Evolutionary conservation across 1,140 invertebrate species (phyloP), one percentile per base, ranked within the genome.

Genomic region (Nylanderia fulva): DNA sequence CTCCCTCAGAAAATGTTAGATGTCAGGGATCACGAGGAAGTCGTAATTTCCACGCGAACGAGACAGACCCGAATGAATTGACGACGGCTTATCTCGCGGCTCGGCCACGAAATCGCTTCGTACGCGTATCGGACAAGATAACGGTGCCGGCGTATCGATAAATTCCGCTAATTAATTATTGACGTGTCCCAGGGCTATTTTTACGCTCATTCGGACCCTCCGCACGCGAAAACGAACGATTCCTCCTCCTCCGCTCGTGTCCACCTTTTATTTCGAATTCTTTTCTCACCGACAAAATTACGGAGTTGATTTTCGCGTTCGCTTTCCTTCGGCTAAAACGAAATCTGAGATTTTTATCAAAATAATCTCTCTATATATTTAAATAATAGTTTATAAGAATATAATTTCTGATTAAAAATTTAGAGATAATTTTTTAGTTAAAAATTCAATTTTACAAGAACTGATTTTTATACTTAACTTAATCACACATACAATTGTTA

Each of bases 81-180:
- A 91, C 77, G 88, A 88, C 85, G 86, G 74, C 88, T 91, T 93
- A 93, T 92, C 91, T 90, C 76, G 69, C 86, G 86, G 79, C 76
- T 71, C 86, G 89, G 85, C 75, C 84, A 85, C 88, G 90, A 91
- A 90, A 91, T 91, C 91, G 88, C 24, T 68, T 80, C 76, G 83
- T 86, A 91, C 90, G 89, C 88, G 88, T 93, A 93, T 92, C 92
- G 79, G 84, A 91, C 90, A 92, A 87, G 92, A 93, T 93, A 93
- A 93, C 91, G 90, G 86, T 83, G 69, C 64, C 80, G 87, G 88
- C 84, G 90, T 91, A 90, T 90, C 92, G 90, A 93, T 94, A 94
- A 93, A 94, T 94, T 92, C 86, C 69, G 89, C 85, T 93, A 94
- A 94, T 93, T 94, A 93, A 94, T 94, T 94, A 93, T 93, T 92